phyloP scores from a whole-genome alignment of 2,888 invertebrate genomes.

The Oxytorus armatus region DNA sequence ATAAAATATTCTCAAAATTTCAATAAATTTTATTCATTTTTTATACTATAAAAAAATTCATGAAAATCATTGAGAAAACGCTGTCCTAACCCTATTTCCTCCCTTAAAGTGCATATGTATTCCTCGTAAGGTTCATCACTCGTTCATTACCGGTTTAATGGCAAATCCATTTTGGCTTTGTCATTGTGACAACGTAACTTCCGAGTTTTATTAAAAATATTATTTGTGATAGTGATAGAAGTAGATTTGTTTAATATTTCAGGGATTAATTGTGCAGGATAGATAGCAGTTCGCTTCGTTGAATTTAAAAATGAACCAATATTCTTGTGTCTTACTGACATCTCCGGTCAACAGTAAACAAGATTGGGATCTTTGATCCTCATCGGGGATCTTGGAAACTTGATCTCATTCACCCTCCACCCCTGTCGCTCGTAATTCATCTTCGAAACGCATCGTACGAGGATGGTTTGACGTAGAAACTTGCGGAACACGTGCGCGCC shows the following conservation, averaged over 20 bases:
- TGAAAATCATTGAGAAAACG: too few relatives aligned
- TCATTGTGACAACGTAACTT: not conserved
- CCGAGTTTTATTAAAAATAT: not conserved
- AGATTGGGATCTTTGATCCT: too few relatives aligned
- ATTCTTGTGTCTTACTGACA: too few relatives aligned
- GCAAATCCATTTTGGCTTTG: not conserved
- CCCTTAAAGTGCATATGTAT: too few relatives aligned
- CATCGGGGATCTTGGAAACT: constrained; percentile 33
- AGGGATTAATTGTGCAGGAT: not conserved
- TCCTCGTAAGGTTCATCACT: constrained; percentile 19
- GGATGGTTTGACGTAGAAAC: constrained; percentile 45
- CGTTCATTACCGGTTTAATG: constrained; percentile 36
- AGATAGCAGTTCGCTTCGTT: not conserved
- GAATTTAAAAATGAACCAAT: too few relatives aligned
- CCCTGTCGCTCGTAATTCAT: constrained; percentile 33
- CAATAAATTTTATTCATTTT: too few relatives aligned
- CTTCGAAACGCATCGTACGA: constrained; percentile 23
- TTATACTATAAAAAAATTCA: too few relatives aligned
- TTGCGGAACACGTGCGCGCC: constrained; percentile 45
- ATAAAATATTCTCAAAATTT: too few relatives aligned
- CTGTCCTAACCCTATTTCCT: too few relatives aligned
- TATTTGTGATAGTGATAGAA: not conserved
- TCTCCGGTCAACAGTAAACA: too few relatives aligned
- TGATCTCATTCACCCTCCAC: constrained; percentile 10
- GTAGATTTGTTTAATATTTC: not conserved